These are phyloP conservation scores for Acanthurus tractus DNA, from an alignment of 2,797 vertebrate species.

Conservation along the genomic window DNA sequence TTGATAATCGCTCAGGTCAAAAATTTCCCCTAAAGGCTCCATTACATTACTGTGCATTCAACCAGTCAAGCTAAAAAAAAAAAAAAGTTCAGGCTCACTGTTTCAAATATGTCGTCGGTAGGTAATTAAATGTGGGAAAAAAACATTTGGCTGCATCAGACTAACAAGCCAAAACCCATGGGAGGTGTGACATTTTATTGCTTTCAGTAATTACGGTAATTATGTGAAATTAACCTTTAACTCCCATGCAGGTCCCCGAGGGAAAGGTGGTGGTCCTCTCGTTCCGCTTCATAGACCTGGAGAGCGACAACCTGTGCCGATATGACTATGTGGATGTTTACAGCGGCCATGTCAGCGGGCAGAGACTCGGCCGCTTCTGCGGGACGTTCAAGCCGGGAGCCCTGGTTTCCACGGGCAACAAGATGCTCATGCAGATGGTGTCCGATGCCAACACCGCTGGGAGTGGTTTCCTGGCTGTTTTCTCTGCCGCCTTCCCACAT, in stretches of 20 bases:
- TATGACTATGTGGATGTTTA: constrained; percentile 98
- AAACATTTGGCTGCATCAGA: not conserved
- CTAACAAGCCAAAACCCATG: not conserved
- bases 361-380: constrained; percentile 96
- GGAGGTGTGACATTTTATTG: not conserved
- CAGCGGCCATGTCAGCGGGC: constrained; percentile 89
- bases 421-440: constrained; percentile 98
- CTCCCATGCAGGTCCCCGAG: constrained; percentile 89
- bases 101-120: not conserved
- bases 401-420: constrained; percentile 94
- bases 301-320: constrained; percentile 94
- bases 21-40: constrained; percentile 43
- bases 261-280: constrained; percentile 95
- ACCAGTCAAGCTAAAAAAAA: constrained; percentile 18
- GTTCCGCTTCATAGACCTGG: constrained; percentile 94
- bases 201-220: not conserved
- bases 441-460: constrained; percentile 97
- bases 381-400: constrained; percentile 95
- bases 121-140: not conserved
- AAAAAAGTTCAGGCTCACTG: constrained; percentile 9
- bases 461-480: constrained; percentile 95
- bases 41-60: constrained; percentile 37
- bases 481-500: constrained; percentile 92
- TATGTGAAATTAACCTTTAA: not conserved
- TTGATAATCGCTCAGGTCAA: constrained; percentile 25